Percentiles rank a stretch among this genome's conserved stretches.
Conservation (phyloP, 2,888 invertebrate species). For the Metallyticus violacea region DNA sequence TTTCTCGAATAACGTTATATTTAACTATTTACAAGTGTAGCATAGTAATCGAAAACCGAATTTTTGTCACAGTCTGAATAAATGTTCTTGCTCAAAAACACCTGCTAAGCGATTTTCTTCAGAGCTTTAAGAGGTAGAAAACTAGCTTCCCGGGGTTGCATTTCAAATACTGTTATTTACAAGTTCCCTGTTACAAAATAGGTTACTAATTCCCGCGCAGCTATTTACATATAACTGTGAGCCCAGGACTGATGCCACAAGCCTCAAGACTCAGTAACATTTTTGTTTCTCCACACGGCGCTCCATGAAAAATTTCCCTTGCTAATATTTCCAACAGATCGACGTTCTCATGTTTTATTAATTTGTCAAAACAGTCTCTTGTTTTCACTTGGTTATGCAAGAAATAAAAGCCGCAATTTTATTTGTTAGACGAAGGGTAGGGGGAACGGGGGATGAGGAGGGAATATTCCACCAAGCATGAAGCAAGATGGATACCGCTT, state of each 20-base stretch:
- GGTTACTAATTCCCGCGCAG: neutral
- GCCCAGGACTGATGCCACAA: neutral
- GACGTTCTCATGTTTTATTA: slow-evolving; percentile 29
- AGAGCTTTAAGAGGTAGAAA: too few species aligned
- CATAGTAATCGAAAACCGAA: too few species aligned
- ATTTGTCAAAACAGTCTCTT: slow-evolving; percentile 29
- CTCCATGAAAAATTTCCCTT: slow-evolving; percentile 21
- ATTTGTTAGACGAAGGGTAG: neutral
- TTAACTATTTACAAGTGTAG: too few species aligned
- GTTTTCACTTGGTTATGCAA: slow-evolving; percentile 21
- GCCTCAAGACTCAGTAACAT: neutral
- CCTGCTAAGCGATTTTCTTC: too few species aligned
- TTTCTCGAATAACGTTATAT: too few species aligned
- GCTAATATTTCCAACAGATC: slow-evolving; percentile 24
- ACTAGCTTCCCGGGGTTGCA: neutral
- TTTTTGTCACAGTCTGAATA: too few species aligned
- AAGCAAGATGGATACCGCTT: neutral
- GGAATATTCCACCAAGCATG: neutral
- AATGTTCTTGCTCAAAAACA: too few species aligned
- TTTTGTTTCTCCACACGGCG: neutral
- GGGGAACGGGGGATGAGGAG: neutral
- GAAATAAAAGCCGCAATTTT: slow-evolving; percentile 10
- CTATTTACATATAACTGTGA: neutral
- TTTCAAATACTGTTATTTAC: neutral
- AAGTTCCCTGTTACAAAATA: neutral